phyloP scores from a whole-genome alignment of 2,113 vertebrate genomes.

The Nasalis larvatus region DNA sequence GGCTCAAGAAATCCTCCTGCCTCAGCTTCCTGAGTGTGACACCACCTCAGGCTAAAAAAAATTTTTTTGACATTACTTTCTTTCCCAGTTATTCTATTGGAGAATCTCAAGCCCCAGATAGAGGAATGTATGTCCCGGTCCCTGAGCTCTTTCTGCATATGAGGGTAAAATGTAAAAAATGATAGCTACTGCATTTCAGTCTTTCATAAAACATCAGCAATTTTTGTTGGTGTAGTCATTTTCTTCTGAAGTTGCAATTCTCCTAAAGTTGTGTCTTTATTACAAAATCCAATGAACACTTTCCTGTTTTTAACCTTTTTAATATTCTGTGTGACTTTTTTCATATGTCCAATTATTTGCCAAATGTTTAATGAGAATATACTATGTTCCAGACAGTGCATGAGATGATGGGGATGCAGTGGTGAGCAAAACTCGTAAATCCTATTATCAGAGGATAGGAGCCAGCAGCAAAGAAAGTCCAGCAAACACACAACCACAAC shows the following conservation, averaged over 20 bases:
- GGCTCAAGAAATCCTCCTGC: no score
- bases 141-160: not conserved
- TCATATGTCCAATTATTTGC: not conserved
- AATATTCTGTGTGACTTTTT: not conserved
- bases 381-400: not conserved
- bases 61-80: not conserved
- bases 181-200: not conserved
- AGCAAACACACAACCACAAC: not conserved
- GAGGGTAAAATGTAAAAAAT: not conserved
- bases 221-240: not conserved
- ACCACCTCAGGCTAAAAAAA: no score
- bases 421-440: not conserved
- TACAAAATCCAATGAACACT: not conserved
- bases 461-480: not conserved
- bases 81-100: not conserved
- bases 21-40: no score
- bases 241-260: not conserved
- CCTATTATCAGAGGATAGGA: not conserved
- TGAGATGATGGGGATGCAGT: not conserved
- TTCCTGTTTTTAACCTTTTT: not conserved
- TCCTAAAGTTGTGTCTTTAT: not conserved
- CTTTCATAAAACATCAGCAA: not conserved
- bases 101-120: not conserved
- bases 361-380: slow-evolving; percentile 5
- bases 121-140: not conserved